These are phyloP conservation scores for Caenorhabditis doughertyi DNA, from an alignment of 2,888 invertebrate genomes.

Conservation along the genomic window DNA sequence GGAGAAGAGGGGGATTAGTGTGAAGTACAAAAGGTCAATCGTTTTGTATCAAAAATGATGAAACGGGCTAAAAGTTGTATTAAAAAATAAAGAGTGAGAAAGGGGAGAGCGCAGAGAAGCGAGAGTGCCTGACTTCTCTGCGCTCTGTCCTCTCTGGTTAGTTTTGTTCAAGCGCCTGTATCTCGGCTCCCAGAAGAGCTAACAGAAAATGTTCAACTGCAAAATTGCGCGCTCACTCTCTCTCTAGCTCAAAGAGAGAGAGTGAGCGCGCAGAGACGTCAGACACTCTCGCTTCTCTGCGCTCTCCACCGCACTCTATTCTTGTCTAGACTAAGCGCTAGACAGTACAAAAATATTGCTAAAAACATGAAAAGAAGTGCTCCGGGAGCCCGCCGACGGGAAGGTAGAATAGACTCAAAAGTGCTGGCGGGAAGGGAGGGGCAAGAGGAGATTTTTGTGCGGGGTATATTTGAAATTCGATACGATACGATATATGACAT, in stretches of 20 bases:
- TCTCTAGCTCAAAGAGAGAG: too few species aligned
- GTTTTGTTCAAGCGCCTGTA: background rate
- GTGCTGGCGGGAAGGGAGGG: conserved; percentile 38
- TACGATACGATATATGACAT: conserved; percentile 66
- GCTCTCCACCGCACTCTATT: too few species aligned
- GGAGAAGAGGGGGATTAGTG: conserved; percentile 27
- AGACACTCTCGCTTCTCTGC: too few species aligned
- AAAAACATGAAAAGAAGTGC: background rate
- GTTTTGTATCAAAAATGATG: too few species aligned
- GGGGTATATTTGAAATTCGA: conserved; percentile 51
- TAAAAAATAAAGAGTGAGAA: conserved; percentile 3
- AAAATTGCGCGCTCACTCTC: background rate
- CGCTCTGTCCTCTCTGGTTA: background rate
- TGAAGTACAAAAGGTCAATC: conserved; percentile 20
- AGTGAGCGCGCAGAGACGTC: too few species aligned
- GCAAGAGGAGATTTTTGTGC: conserved; percentile 26
- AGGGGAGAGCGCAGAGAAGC: background rate
- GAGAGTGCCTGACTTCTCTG: conserved; percentile 1
- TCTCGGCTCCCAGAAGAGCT: background rate
- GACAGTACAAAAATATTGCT: background rate
- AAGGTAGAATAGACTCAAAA: background rate
- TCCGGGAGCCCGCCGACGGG: background rate
- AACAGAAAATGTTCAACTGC: background rate
- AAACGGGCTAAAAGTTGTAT: background rate
- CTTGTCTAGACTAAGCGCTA: too few species aligned